Base-by-base conservation (phyloP, 1,140 invertebrate genomes). In the Apolygus lucorum region DNA sequence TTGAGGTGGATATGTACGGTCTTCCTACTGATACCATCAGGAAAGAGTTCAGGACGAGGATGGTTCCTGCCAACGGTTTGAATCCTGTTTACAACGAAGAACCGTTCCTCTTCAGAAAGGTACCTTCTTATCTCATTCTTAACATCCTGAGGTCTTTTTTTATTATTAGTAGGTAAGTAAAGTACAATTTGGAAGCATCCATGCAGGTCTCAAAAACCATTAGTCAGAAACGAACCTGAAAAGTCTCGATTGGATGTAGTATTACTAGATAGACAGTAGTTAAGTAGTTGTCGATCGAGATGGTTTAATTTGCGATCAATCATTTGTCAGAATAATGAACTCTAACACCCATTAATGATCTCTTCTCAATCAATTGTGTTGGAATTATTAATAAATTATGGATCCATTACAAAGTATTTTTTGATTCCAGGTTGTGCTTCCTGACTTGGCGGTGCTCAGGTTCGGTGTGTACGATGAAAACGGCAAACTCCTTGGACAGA, bases 1-100 rank as follows among this genome's bases (percentile, higher is more conserved):
- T 99, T 11, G 97, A 99, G 81, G 97, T 99, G 26, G 97, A 99
- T 80, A 99, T 99, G 98, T 99, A 99, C 81, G 97, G 97, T 63
- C 82, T 99, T 73, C 96, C 98, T 1, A 96, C 98, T 0, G 98
- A 99, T 81, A 99, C 97, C 27, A 99, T 99, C 74, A 84, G 96
- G 27, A 97, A 96, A 79, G 98, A 99, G 82, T 99, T 99, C 79
- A 86, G 95, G 21, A 99, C 98, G 0, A 84, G 94, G 74, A 87
- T 97, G 79, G 93, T 99, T 68, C 95, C 96, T 13, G 90, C 89
- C 65, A 99, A 99, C 78, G 97, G 97, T 25, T 83, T 97, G 72
- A 99, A 96, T 85, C 98, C 92, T 1, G 93, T 95, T 67, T 99
- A 97, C 81, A 97, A 99, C 79, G 98, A 99, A 81, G 96, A 99